phyloP scores from a whole-genome alignment of 2,888 invertebrate genomes.

The Drosophila neonasuta region DNA sequence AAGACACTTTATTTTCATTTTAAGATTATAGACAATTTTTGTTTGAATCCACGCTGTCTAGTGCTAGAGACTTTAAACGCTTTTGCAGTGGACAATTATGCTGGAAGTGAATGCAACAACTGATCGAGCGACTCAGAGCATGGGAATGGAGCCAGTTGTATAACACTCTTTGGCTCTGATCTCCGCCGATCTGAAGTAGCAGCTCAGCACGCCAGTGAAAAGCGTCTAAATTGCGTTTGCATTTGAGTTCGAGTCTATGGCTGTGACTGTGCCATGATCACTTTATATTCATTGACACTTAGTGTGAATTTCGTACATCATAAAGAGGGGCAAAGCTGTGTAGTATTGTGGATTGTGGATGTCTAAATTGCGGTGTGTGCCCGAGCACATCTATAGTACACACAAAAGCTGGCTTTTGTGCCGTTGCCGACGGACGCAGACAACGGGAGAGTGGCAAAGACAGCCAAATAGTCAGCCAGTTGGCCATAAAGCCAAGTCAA shows the following conservation, averaged over 20 bases:
- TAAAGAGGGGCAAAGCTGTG: constrained; percentile 55
- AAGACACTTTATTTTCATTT: neutral
- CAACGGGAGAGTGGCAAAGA: constrained; percentile 46
- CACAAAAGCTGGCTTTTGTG: constrained; percentile 72
- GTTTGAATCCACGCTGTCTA: neutral
- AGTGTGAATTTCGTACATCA: constrained; percentile 74
- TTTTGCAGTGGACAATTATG: constrained; percentile 16
- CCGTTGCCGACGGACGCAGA: constrained; percentile 40
- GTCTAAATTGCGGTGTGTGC: constrained; percentile 70
- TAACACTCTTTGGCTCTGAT: constrained; percentile 48
- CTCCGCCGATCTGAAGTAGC: constrained; percentile 37
- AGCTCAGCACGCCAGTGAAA: neutral
- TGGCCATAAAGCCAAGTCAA: constrained; percentile 59
- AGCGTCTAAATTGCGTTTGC: neutral
- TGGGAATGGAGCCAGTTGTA: constrained; percentile 55
- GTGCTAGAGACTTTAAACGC: constrained; percentile 8
- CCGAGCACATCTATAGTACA: constrained; percentile 14
- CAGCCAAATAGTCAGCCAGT: constrained; percentile 40
- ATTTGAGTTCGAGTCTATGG: constrained; percentile 1
- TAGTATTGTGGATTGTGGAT: constrained; percentile 21
- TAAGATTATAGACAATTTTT: neutral
- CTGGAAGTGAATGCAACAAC: constrained; percentile 25
- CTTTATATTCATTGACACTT: constrained; percentile 76
- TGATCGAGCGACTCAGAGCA: constrained; percentile 12
- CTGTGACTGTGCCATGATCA: constrained; percentile 64